Evolutionary conservation across 2,888 invertebrate genomes (phyloP).

Genomic region (Dolomedes plantarius): DNA sequence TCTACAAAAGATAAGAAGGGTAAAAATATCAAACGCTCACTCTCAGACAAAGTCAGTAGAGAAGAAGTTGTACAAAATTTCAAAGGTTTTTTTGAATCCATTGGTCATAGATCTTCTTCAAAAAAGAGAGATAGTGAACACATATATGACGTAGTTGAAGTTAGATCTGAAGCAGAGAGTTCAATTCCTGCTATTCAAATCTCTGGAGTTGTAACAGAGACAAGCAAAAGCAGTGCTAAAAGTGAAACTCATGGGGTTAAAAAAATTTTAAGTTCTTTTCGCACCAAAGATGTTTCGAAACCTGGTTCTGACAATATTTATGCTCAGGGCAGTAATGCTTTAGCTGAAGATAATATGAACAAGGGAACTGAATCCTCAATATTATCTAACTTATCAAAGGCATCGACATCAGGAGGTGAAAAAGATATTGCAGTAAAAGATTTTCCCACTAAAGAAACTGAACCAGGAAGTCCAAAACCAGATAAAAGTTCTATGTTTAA

Average conservation of each 20-base stretch:
- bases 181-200: background rate
- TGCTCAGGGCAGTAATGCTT: no score
- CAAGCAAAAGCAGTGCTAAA: background rate
- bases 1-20: constrained; percentile 10
- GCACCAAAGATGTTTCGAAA: constrained; percentile 34
- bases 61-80: constrained; percentile 37
- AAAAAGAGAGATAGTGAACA: constrained; percentile 31
- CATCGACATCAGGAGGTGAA: background rate
- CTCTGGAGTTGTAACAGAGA: background rate
- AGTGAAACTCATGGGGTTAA: constrained; percentile 24
- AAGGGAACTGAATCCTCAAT: background rate
- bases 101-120: constrained; percentile 35
- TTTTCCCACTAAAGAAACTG: constrained; percentile 22
- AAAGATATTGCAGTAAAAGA: background rate
- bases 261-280: constrained; percentile 48
- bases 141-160: constrained; percentile 59
- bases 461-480: background rate
- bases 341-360: background rate
- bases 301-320: background rate
- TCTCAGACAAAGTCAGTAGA: constrained; percentile 34
- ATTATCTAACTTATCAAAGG: constrained; percentile 13
- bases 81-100: constrained; percentile 56
- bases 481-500: constrained; percentile 33
- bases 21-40: constrained; percentile 45
- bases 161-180: background rate